Conservation (phyloP, 2,797 vertebrate species). For the Melanotaenia trifasciata region DNA sequence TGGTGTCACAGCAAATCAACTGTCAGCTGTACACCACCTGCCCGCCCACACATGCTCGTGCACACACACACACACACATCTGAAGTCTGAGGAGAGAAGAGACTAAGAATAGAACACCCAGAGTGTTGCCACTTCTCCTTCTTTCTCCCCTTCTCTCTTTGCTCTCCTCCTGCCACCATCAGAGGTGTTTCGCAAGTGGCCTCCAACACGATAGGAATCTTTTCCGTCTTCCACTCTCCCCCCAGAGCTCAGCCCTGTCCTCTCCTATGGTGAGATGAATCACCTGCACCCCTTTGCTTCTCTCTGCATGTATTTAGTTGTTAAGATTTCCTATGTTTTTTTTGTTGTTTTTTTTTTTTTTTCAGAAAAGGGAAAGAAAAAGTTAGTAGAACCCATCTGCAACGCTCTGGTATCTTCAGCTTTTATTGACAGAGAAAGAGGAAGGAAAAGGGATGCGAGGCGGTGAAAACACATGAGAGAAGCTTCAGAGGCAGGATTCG, state of each 20-base stretch:
- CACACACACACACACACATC: constrained; percentile 26
- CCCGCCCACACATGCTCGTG: constrained; percentile 63
- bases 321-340: constrained; percentile 24
- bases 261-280: constrained; percentile 68
- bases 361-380: constrained; percentile 13
- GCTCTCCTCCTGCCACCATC: constrained; percentile 69
- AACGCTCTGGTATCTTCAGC: constrained; percentile 43
- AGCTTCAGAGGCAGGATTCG: constrained; percentile 62
- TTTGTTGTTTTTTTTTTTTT: neutral
- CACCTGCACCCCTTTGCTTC: constrained; percentile 62
- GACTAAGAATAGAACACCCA: constrained; percentile 81
- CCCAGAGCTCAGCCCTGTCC: constrained; percentile 57
- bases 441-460: constrained; percentile 34
- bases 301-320: constrained; percentile 26
- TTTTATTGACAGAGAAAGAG: constrained; percentile 56
- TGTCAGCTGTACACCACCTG: constrained; percentile 83
- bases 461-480: constrained; percentile 52
- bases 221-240: constrained; percentile 43
- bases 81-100: constrained; percentile 72
- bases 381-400: constrained; percentile 39
- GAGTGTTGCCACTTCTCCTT: constrained; percentile 68
- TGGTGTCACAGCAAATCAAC: constrained; percentile 83
- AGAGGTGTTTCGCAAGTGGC: constrained; percentile 61
- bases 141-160: constrained; percentile 51
- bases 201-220: constrained; percentile 64